A percentile compares a stretch with the other conserved stretches of the same genome.
phyloP scores from a whole-genome alignment of 2,888 invertebrate genomes.

The Carpatolechia fugitivella region DNA sequence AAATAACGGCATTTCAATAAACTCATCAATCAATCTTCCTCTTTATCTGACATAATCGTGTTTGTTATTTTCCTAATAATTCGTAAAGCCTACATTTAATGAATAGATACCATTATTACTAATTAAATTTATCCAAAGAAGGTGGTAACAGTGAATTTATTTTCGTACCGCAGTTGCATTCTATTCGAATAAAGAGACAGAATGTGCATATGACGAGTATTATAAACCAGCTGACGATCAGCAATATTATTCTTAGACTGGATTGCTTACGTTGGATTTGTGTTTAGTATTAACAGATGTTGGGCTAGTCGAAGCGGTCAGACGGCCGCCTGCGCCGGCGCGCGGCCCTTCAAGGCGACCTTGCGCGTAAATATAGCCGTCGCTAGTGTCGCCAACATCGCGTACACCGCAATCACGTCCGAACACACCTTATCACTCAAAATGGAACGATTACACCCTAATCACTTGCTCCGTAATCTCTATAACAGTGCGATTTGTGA shows the following conservation, averaged over 20 bases:
- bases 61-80: no score
- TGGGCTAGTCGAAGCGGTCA: conserved; percentile 47
- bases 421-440: conserved; percentile 65
- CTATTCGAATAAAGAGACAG: no score
- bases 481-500: conserved; percentile 44
- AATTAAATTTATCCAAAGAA: no score
- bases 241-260: background rate
- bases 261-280: background rate
- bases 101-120: no score
- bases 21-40: background rate
- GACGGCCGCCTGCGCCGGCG: conserved; percentile 33
- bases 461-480: conserved; percentile 42
- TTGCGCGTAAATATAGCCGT: conserved; percentile 62
- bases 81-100: no score
- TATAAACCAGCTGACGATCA: no score
- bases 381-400: conserved; percentile 61
- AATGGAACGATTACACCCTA: conserved; percentile 70
- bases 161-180: no score
- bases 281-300: conserved; percentile 23
- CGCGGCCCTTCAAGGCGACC: conserved; percentile 60
- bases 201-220: no score
- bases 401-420: conserved; percentile 39
- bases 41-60: no score
- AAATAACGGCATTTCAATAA: background rate
- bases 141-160: no score